phyloP scores from a whole-genome alignment of 1,140 invertebrate genomes.

The Oryctes rhinoceros region DNA sequence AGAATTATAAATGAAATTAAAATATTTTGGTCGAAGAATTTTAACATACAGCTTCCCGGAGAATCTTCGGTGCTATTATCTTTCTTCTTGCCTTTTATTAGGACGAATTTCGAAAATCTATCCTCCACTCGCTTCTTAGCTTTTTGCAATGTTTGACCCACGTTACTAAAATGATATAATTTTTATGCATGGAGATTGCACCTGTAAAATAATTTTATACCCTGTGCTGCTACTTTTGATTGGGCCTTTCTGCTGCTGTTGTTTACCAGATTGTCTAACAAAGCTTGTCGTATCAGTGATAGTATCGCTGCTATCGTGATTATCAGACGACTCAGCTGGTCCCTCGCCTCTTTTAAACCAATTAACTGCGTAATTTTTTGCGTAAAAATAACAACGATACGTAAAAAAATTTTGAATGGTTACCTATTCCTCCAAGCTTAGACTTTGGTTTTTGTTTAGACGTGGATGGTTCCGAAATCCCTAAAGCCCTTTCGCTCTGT shows the following conservation, averaged over 20 bases:
- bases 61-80: slow-evolving; percentile 87
- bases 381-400: not conserved
- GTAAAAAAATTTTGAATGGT: slow-evolving; percentile 41
- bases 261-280: slow-evolving; percentile 60
- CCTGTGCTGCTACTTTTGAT: slow-evolving; percentile 50
- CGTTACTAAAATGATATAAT: slow-evolving; percentile 57
- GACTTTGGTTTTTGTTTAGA: slow-evolving; percentile 63
- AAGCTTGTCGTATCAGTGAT: slow-evolving; percentile 66
- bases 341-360: slow-evolving; percentile 72
- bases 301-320: slow-evolving; percentile 69
- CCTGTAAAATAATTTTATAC: not conserved
- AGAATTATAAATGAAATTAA: not conserved
- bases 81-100: slow-evolving; percentile 83
- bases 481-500: slow-evolving; percentile 78
- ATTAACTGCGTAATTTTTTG: slow-evolving; percentile 64
- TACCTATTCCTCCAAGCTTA: slow-evolving; percentile 73
- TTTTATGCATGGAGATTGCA: not conserved
- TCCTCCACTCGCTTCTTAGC: slow-evolving; percentile 87
- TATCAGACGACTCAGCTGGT: slow-evolving; percentile 62
- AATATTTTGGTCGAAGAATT: slow-evolving; percentile 55
- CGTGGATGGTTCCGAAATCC: slow-evolving; percentile 59
- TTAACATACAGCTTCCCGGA: slow-evolving; percentile 70
- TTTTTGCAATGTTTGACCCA: slow-evolving; percentile 74
- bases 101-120: slow-evolving; percentile 75
- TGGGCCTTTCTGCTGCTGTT: slow-evolving; percentile 49